Evolutionary conservation across 2,113 vertebrate genomes (phyloP).

Genomic region (Uria aalge): DNA sequence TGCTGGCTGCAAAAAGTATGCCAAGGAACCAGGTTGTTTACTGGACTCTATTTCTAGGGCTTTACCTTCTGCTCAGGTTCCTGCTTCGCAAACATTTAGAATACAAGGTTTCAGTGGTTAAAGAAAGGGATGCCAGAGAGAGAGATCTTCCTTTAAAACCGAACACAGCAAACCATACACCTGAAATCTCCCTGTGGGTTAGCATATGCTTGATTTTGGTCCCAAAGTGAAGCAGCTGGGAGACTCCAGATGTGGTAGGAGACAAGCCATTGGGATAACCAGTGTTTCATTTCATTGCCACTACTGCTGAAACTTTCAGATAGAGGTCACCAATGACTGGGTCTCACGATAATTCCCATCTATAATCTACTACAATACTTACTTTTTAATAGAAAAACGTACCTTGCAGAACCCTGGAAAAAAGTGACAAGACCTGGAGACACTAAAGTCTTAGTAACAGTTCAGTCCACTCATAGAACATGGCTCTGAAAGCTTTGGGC

Average conservation of each 20-base stretch:
- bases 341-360: neutral
- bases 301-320: neutral
- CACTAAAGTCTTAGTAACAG: neutral
- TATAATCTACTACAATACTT: neutral
- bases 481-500: neutral
- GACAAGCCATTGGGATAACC: neutral
- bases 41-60: neutral
- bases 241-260: neutral
- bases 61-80: neutral
- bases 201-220: neutral
- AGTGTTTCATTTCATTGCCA: neutral
- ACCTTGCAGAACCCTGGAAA: neutral
- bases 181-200: neutral
- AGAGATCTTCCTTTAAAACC: neutral
- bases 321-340: neutral
- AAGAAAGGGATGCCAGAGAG: neutral
- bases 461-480: neutral
- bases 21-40: neutral
- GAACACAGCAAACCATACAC: neutral
- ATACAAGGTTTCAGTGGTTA: neutral
- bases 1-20: neutral
- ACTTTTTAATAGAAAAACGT: neutral
- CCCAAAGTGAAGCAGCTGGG: neutral
- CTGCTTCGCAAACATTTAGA: neutral
- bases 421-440: neutral